phyloP scores from a whole-genome alignment of 2,888 invertebrate genomes.

The Eupsilia transversa region DNA sequence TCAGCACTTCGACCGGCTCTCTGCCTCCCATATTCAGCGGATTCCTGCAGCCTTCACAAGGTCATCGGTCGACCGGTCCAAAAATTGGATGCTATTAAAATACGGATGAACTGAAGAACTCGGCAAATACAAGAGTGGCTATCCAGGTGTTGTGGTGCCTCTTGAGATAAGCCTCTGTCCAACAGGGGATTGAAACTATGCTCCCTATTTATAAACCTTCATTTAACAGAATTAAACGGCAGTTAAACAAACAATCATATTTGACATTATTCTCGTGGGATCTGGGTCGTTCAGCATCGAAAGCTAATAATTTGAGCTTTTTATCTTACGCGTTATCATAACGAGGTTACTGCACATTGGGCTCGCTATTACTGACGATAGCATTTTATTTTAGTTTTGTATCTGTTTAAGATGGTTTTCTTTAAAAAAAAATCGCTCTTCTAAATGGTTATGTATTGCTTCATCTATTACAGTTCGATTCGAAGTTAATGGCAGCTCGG shows the following conservation, averaged over 20 bases:
- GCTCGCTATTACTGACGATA: slow-evolving; percentile 34
- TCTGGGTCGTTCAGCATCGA: slow-evolving; percentile 50
- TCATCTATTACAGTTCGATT: not conserved
- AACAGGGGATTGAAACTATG: not conserved
- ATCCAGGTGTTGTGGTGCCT: not conserved
- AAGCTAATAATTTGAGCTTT: slow-evolving; percentile 55
- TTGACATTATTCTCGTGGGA: slow-evolving; percentile 66
- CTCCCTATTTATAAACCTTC: slow-evolving; percentile 17
- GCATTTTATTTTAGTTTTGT: slow-evolving; percentile 27
- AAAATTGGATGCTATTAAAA: too few species aligned
- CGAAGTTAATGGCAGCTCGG: too few species aligned
- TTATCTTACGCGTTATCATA: slow-evolving; percentile 43
- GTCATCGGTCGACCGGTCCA: too few species aligned
- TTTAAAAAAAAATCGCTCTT: not conserved
- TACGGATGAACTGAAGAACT: too few species aligned
- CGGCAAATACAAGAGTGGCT: too few species aligned
- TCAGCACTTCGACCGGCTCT: too few species aligned
- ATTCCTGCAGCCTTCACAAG: too few species aligned
- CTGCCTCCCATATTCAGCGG: too few species aligned
- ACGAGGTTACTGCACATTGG: slow-evolving; percentile 44
- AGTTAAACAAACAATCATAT: slow-evolving; percentile 56
- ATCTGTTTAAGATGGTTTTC: slow-evolving; percentile 8
- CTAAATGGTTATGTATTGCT: slow-evolving; percentile 6
- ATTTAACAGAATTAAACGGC: slow-evolving; percentile 39
- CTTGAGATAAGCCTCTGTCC: not conserved